Evolutionary conservation across 2,888 invertebrate species (phyloP), one percentile per base, ranked within the genome.

Genomic region (Seladonia tumulorum): DNA sequence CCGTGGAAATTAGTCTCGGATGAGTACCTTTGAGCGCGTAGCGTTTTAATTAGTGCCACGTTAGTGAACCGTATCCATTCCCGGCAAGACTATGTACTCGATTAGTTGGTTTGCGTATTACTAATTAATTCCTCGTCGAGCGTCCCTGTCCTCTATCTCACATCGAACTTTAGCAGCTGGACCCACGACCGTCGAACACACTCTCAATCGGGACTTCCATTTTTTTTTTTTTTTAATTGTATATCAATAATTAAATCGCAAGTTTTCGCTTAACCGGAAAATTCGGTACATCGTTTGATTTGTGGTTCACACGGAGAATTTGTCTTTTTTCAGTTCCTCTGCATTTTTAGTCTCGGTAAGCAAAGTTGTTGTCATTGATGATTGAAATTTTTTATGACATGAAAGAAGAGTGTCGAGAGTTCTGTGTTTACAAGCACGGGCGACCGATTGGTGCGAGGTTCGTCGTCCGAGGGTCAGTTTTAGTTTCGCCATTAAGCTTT

Each of bases 21-120:
- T 47, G 35, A 57, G 57, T 71, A 83, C 42, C 71, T 82, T 82
- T 82, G 57, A 81, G 74, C 74, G 60, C 70, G 71, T 45, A 82
- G 49, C 49, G n/a, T 49, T 82, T 35, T 42, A 12, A 25, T 82
- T 47, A 82, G 82, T 82, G 70, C 29, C 82, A 82, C 74, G 39
- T 74, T 74, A 74, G 39, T 70, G 39, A 53, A 83, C 45, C 14
- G 42, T 60, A 75, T 63, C 29, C 45, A 49, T 73, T 49, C 73
- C 49, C 29, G 70, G 14, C 63, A 35, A 75, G 68, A 82, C 70
- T 60, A 53, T 53, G 49, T 53, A 71, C 5, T 81, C 57, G 57
- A 70, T 57, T 82, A n/a, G 72, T 57, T 82, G 60, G 42, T 45
- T 70, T 22, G 2, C 70, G 49, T 75, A 53, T 82, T 47, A 70